Evolutionary conservation across 2,797 vertebrate genomes (phyloP), one percentile per base, ranked within the genome.

Genomic region (Platyrinchus mystaceus): DNA sequence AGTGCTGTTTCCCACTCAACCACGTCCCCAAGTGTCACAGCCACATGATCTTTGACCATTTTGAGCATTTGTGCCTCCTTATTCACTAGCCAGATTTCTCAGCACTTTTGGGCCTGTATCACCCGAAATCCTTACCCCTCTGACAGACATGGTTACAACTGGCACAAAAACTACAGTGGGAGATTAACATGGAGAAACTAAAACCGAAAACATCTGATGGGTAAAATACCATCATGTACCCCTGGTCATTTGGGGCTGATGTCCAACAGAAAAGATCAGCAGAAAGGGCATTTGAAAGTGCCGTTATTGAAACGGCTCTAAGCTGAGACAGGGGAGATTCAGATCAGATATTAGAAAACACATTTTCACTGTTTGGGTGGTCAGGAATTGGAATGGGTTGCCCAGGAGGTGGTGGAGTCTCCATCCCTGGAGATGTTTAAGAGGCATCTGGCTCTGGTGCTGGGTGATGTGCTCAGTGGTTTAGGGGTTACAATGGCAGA

Each of bases 21-120:
- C 20, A 16, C 2, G 6, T 71, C 34, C 39, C 34, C 52, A 71
- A 6, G 19, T 18, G 41, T 11, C 41, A 47, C 39, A 0, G 0
- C 52, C 18, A 23, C 34, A 41, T 1, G 6, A 27, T 66, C 10
- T 66, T 66, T 24, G 10, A 66, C 28, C 21, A 14, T n/a, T 76
- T 56, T 37, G 43, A 58, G 26, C 80, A 53, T 28, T 36, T 59
- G 10, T 15, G 22, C 18, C 22, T 44, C 67, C 22, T 75, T 26
- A 43, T 20, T n/a, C 50, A 32, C 20, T 0, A 18, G 18, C 8
- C 41, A 49, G 30, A 44, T 64, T 78, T 30, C 47, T n/a, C 76
- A 30, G 22, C 37, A 17, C 12, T 50, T 66, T 10, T 9, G 68
- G 39, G 30, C 30, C 12, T n/a, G 34, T 19, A 3, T 39, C 32